phyloP scores from a whole-genome alignment of 2,113 vertebrate genomes.

The Procavia capensis region DNA sequence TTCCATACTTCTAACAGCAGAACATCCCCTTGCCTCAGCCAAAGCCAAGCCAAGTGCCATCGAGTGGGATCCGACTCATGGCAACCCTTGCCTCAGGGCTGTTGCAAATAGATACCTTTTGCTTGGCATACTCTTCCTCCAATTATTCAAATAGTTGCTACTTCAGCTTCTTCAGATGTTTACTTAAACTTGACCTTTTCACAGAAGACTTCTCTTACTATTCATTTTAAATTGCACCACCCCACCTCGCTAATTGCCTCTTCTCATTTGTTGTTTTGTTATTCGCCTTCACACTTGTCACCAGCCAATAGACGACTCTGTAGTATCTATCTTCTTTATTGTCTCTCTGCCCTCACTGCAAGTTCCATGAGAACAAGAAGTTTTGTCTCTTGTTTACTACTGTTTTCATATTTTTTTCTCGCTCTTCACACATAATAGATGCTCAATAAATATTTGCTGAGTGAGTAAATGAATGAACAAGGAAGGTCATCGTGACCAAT shows the following conservation, averaged over 20 bases:
- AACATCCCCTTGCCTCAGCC: background rate
- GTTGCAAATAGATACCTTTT: background rate
- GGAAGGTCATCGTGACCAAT: background rate
- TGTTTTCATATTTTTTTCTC: background rate
- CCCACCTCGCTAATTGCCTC: background rate
- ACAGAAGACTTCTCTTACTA: background rate
- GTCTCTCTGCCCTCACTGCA: background rate
- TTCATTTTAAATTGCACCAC: background rate
- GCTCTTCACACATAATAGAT: background rate
- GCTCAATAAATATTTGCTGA: background rate
- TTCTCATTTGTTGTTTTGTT: background rate
- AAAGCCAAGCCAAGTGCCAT: no score
- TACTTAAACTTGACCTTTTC: background rate
- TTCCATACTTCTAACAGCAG: background rate
- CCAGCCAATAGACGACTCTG: background rate
- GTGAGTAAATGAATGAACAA: background rate
- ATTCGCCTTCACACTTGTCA: background rate
- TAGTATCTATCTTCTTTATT: background rate
- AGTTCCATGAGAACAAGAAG: background rate
- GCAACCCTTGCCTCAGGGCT: no score
- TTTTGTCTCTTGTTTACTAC: background rate
- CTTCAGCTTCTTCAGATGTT: constrained; percentile 20
- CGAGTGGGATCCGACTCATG: no score
- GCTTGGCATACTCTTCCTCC: background rate
- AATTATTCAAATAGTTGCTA: background rate